These are phyloP conservation scores for Macheiramphus alcinus DNA, from an alignment of 2,113 vertebrate genomes.

Conservation along the genomic window DNA sequence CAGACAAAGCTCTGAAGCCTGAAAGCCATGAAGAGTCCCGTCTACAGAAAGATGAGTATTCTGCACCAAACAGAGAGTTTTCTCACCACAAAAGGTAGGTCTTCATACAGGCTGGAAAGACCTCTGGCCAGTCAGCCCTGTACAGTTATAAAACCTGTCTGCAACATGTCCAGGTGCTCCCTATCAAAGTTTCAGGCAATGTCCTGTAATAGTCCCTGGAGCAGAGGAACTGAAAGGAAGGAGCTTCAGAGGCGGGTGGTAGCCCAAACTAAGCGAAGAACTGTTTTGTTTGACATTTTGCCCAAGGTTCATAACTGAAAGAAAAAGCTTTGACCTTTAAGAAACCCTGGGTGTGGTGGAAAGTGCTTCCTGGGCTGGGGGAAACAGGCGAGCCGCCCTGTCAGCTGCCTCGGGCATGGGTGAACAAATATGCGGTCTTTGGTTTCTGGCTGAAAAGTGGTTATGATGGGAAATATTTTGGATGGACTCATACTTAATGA, in stretches of 20 bases:
- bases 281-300: constrained; percentile 52
- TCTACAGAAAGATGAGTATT: neutral
- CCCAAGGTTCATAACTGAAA: constrained; percentile 40
- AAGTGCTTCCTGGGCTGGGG: constrained; percentile 42
- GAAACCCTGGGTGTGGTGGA: constrained; percentile 46
- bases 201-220: neutral
- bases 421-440: neutral
- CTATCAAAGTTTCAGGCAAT: neutral
- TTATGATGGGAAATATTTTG: neutral
- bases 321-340: constrained; percentile 32
- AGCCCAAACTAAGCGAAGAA: constrained; percentile 19
- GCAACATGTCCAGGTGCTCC: neutral
- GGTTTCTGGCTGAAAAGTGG: neutral
- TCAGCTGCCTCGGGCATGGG: neutral
- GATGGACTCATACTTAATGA: neutral
- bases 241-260: neutral
- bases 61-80: neutral
- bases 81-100: neutral
- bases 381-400: neutral
- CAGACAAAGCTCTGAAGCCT: neutral
- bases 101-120: neutral
- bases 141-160: neutral
- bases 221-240: neutral
- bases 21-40: neutral
- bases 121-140: neutral